Percentiles rank a stretch among this genome's conserved stretches.
Conservation (phyloP, 2,797 vertebrate genomes). For the Sarcoramphus papa region DNA sequence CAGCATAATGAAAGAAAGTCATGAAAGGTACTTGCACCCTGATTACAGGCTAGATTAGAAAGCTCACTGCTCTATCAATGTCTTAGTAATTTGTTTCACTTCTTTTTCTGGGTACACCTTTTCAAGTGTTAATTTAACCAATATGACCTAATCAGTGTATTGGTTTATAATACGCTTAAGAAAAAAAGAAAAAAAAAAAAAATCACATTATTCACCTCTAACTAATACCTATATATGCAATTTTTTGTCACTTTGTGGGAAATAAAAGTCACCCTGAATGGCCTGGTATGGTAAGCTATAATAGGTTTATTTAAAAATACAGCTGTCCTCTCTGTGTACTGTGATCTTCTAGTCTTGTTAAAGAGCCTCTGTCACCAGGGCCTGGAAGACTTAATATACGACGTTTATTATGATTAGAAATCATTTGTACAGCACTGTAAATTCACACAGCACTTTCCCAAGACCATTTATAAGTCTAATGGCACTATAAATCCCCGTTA, state of each 20-base stretch:
- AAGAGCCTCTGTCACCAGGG: slow-evolving; percentile 50
- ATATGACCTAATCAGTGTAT: neutral
- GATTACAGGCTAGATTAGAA: neutral
- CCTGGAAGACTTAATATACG: slow-evolving; percentile 62
- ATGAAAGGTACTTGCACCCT: neutral
- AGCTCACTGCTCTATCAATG: neutral
- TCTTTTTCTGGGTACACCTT: neutral
- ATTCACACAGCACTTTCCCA: slow-evolving; percentile 65
- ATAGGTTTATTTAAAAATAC: slow-evolving; percentile 62
- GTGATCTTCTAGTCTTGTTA: slow-evolving; percentile 47
- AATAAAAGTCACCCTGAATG: slow-evolving; percentile 53
- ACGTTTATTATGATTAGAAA: slow-evolving; percentile 70
- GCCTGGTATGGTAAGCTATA: slow-evolving; percentile 29
- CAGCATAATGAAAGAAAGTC: neutral
- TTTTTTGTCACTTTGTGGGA: neutral
- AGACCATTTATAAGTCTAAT: slow-evolving; percentile 67
- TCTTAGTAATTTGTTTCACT: neutral
- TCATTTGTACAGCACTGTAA: slow-evolving; percentile 67
- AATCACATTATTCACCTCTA: neutral
- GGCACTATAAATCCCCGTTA: slow-evolving; percentile 65
- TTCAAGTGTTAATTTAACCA: slow-evolving; percentile 8
- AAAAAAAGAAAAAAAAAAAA: neutral
- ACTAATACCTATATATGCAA: slow-evolving; percentile 6
- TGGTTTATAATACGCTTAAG: neutral
- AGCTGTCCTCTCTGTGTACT: slow-evolving; percentile 51